Conservation (phyloP, 2,113 vertebrate genomes). For the Silurus meridionalis region DNA sequence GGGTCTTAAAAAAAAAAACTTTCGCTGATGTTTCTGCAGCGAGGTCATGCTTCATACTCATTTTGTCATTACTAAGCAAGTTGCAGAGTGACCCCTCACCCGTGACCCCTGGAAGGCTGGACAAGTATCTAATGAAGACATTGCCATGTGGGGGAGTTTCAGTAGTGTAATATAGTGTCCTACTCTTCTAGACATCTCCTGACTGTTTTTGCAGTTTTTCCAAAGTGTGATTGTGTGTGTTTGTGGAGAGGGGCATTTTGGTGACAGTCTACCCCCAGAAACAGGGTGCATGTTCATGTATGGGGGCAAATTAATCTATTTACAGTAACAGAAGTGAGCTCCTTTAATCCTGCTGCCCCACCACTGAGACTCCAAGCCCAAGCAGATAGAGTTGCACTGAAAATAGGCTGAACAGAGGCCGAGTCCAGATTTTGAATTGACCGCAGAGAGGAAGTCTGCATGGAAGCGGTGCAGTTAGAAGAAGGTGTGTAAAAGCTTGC, state of each 20-base stretch:
- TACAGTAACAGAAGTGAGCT: conserved; percentile 66
- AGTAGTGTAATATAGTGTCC: conserved; percentile 6
- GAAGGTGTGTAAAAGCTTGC: conserved; percentile 19
- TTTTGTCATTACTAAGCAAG: conserved; percentile 11
- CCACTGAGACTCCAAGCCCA: conserved; percentile 53
- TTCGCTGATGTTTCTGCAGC: not conserved
- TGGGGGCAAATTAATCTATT: conserved; percentile 67
- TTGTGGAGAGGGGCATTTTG: conserved; percentile 49
- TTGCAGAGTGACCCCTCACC: not conserved
- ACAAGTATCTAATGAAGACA: not conserved
- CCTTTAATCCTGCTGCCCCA: conserved; percentile 65
- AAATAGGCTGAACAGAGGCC: conserved; percentile 70
- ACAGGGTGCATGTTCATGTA: conserved; percentile 35
- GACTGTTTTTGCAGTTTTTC: not conserved
- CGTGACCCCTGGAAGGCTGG: not conserved
- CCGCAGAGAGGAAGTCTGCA: conserved; percentile 34
- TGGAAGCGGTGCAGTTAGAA: conserved; percentile 42
- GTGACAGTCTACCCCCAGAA: conserved; percentile 37
- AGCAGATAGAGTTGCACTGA: conserved; percentile 73
- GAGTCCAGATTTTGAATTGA: conserved; percentile 53
- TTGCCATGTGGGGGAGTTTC: not conserved
- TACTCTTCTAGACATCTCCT: too few relatives aligned
- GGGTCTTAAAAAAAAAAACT: not conserved
- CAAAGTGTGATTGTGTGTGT: not conserved
- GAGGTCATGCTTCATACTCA: not conserved